Percentiles rank a stretch among this genome's conserved stretches.
Conservation (phyloP, 2,888 invertebrate species). For the Ceriagrion tenellum region DNA sequence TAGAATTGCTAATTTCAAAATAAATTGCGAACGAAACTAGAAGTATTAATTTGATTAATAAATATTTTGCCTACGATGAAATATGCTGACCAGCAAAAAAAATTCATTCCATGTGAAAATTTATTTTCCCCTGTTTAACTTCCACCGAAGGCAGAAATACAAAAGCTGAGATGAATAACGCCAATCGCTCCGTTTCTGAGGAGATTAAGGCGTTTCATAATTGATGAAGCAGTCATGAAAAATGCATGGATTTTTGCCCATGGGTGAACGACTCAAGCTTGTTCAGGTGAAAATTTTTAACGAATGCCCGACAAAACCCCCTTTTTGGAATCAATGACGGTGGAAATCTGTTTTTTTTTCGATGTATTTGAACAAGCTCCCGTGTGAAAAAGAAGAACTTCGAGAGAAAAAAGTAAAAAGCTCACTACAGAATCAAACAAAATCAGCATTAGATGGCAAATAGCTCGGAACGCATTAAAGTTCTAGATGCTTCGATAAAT, state of each 20-base stretch:
- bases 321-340: neutral
- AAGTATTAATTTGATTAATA: too few relatives aligned
- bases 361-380: neutral
- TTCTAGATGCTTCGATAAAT: too few relatives aligned
- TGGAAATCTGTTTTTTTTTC: neutral
- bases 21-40: too few relatives aligned
- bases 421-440: neutral
- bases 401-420: neutral
- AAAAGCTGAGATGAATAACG: neutral
- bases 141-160: neutral
- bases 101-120: too few relatives aligned
- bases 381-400: neutral
- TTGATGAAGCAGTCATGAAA: constrained; percentile 41
- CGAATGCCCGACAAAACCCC: neutral
- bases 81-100: too few relatives aligned
- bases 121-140: neutral
- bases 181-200: neutral
- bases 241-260: constrained; percentile 23
- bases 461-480: too few relatives aligned
- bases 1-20: too few relatives aligned
- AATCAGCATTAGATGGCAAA: too few relatives aligned
- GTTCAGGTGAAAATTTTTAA: constrained; percentile 33
- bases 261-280: constrained; percentile 17
- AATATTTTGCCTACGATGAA: too few relatives aligned
- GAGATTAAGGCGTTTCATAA: constrained; percentile 52